Conservation (phyloP, 2,113 vertebrate species). For the Rhea americana region DNA sequence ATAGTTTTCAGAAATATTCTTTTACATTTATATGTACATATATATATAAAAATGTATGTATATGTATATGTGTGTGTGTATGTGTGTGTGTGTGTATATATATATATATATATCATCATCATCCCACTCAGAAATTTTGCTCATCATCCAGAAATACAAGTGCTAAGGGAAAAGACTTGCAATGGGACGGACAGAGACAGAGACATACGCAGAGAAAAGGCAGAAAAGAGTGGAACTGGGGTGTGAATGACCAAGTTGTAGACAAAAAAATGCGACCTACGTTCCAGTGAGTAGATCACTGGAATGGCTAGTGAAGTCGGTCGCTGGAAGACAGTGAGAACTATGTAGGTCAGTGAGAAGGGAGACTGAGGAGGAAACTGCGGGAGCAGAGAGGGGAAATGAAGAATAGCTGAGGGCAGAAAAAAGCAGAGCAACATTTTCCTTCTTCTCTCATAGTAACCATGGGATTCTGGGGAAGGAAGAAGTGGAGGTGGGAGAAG, state of each 20-base stretch:
- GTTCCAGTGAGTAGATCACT: background rate
- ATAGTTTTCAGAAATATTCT: background rate
- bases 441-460: no score
- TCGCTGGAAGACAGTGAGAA: background rate
- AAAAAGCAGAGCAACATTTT: background rate
- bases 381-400: background rate
- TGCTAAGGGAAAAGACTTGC: background rate
- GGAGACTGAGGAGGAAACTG: background rate
- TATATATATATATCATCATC: fast-evolving
- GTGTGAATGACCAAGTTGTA: background rate
- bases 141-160: background rate
- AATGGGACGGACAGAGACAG: background rate
- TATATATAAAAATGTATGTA: background rate
- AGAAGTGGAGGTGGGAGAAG: background rate
- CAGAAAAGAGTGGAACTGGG: background rate
- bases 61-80: no score
- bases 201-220: background rate
- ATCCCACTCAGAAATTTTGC: background rate
- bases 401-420: background rate
- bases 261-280: background rate
- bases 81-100: no score
- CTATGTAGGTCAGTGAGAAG: background rate
- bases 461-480: background rate
- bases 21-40: background rate
- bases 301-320: background rate